Evolutionary conservation across 1,140 invertebrate species (phyloP), one percentile per base, ranked within the genome.

Genomic region (Caenorhabditis elegans): DNA sequence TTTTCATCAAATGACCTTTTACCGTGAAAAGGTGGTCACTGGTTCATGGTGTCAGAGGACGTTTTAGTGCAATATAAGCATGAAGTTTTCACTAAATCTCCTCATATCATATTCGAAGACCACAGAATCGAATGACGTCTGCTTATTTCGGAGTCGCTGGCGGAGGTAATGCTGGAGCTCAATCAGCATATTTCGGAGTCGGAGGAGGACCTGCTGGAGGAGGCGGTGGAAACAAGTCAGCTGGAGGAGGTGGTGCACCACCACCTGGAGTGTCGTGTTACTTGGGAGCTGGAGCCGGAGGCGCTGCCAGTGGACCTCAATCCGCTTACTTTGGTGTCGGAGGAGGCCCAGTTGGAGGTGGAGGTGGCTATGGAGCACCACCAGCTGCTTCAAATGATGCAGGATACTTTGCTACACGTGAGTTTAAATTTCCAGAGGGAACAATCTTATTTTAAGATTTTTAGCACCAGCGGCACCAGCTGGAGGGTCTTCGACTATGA

Each of bases 121-220:
- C 48, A 6, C 3, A 3, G 10, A 26, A 24, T 78, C 48, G 34
- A 51, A 78, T 78, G 77, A 78, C 77, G 47, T 78, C 77, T 24
- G 46, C 46, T 39, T 78, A 78, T 55, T 51, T 78, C 26, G 77
- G 77, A 78, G 60, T 70, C 60, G 46, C 49, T 78, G 77, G 77
- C n/a, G 77, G 77, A 39, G 26, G 26, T 53, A 53, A 39, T 39
- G 47, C 46, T 51, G 77, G 77, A 78, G 77, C 77, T 34, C 34
- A 49, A 49, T 78, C 77, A n/a, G 77, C 77, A 34, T 78, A 78
- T 39, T 78, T 78, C 31, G 77, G 77, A 55, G 77, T 78, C 24
- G 77, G 77, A 13, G 77, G 77, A 34, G 49, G 77, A 49, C 47
- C 47, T 15, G 26, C 77, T 43, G 75, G 43, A 28, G 77, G 77